These are phyloP conservation scores for Boulengeromyrus knoepffleri DNA, from an alignment of 2,113 vertebrate species.

Conservation along the genomic window DNA sequence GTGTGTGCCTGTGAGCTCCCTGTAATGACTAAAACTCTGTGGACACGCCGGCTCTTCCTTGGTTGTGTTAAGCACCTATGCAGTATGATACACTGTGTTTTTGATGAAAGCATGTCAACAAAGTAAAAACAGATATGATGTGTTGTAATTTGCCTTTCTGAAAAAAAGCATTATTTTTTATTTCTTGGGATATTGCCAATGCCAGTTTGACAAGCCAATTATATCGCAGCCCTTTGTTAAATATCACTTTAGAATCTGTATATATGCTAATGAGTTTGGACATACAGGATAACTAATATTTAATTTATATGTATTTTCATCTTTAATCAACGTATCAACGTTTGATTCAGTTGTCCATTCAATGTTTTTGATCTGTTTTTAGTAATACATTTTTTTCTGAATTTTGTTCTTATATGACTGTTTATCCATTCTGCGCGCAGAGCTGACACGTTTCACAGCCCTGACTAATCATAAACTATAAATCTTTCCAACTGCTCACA, in stretches of 20 bases:
- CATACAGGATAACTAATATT: neutral
- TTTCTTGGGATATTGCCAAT: neutral
- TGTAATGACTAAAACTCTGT: neutral
- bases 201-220: neutral
- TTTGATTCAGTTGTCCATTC: neutral
- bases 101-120: neutral
- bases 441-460: conserved; percentile 4
- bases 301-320: neutral
- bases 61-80: neutral
- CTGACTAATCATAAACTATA: conserved; percentile 39
- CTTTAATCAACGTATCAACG: neutral
- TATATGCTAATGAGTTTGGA: neutral
- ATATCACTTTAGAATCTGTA: neutral
- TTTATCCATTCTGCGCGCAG: neutral
- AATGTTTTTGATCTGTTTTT: neutral
- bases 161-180: neutral
- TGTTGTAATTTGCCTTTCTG: neutral
- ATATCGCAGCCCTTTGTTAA: neutral
- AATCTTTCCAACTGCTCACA: neutral
- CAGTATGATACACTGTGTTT: neutral
- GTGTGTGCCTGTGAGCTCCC: neutral
- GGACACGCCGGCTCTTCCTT: neutral
- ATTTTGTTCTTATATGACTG: conserved; percentile 9
- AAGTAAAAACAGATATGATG: neutral
- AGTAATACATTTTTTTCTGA: neutral